Evolutionary conservation across 2,888 invertebrate species (phyloP).

Genomic region (Cartodere bifasciata): DNA sequence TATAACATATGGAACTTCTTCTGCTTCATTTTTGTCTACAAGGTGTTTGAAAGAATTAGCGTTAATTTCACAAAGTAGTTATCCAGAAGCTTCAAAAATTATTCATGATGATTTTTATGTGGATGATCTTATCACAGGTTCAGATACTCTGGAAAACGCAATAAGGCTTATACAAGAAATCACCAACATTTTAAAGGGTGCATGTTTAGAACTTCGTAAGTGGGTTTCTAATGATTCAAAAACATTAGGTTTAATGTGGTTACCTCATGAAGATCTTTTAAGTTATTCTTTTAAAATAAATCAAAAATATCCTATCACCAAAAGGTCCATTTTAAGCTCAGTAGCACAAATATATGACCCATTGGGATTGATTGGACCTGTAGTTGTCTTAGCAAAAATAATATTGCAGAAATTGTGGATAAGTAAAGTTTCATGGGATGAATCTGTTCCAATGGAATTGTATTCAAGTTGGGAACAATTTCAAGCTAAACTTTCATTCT

Average conservation of each 20-base stretch:
- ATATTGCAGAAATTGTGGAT: conserved; percentile 11
- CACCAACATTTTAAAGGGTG: background rate
- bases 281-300: conserved; percentile 9
- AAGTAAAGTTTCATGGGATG: conserved; percentile 10
- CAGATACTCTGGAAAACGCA: conserved; percentile 3
- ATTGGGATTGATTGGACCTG: conserved; percentile 9
- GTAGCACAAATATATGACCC: conserved; percentile 13
- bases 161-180: conserved; percentile 1
- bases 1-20: conserved; percentile 12
- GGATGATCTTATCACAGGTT: conserved; percentile 12
- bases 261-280: conserved; percentile 7
- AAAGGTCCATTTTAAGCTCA: conserved; percentile 10
- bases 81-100: conserved; percentile 11
- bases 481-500: no score
- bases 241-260: conserved; percentile 11
- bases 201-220: background rate
- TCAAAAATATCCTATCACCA: conserved; percentile 4
- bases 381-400: conserved; percentile 11
- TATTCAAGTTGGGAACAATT: no score
- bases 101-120: conserved; percentile 14
- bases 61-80: conserved; percentile 3
- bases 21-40: conserved; percentile 8
- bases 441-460: no score
- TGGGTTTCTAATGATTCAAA: background rate
- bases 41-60: conserved; percentile 11